Evolutionary conservation across 2,797 vertebrate genomes (phyloP).

Genomic region (Phataginus tricuspis): DNA sequence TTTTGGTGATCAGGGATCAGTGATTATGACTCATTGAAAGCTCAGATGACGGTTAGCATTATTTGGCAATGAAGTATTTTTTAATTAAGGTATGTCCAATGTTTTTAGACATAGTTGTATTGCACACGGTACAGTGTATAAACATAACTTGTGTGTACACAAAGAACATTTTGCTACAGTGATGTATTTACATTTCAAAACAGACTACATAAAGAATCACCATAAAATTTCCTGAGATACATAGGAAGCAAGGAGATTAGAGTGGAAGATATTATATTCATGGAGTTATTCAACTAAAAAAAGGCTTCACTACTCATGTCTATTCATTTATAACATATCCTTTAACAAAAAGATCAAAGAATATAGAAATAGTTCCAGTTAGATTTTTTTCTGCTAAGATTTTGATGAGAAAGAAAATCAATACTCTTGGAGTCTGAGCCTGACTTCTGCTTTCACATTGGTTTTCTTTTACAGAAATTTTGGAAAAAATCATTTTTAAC

Average conservation of each 20-base stretch:
- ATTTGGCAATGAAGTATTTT: no score
- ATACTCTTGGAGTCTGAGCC: neutral
- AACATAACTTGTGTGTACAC: neutral
- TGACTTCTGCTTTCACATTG: neutral
- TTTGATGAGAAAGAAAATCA: constrained; percentile 27
- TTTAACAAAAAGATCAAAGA: constrained; percentile 36
- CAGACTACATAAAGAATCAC: neutral
- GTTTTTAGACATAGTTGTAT: no score
- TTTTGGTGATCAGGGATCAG: no score
- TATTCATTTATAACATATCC: neutral
- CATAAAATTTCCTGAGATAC: neutral
- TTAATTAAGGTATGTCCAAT: no score
- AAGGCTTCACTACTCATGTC: neutral
- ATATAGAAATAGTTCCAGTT: neutral
- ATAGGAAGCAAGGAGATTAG: neutral
- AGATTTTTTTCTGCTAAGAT: constrained; percentile 12
- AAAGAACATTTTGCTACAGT: neutral
- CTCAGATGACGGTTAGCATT: no score
- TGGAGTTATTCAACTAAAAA: neutral
- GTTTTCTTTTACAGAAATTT: constrained; percentile 50
- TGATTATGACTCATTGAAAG: no score
- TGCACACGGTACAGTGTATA: no score
- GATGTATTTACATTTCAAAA: neutral
- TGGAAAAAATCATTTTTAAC: neutral
- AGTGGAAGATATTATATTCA: neutral